phyloP scores from a whole-genome alignment of 2,797 vertebrate genomes.

The Thripadectes ignobilis region DNA sequence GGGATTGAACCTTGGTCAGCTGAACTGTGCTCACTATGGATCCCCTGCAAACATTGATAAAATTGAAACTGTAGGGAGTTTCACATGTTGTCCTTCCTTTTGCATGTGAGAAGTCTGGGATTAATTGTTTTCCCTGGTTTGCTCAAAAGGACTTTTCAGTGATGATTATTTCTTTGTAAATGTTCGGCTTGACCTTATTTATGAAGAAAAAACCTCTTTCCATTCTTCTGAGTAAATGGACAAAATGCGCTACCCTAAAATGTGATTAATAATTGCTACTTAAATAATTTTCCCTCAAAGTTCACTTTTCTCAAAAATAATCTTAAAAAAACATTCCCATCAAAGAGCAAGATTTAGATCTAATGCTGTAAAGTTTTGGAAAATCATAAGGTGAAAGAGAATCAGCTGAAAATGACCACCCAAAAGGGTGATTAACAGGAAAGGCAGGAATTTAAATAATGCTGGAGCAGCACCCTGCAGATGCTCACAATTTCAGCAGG shows the following conservation, averaged over 20 bases:
- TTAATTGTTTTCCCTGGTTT: background rate
- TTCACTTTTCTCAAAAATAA: background rate
- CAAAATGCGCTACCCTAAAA: background rate
- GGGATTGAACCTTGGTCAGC: background rate
- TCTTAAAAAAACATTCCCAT: background rate
- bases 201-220: background rate
- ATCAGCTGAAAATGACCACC: background rate
- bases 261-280: background rate
- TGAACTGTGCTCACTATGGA: background rate
- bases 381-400: background rate
- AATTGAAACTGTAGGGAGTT: background rate
- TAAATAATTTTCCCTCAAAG: background rate
- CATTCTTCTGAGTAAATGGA: background rate
- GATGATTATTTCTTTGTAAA: background rate
- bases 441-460: conserved; percentile 36
- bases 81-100: background rate
- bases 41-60: background rate
- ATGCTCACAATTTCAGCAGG: background rate
- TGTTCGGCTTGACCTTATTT: background rate
- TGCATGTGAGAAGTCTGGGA: background rate
- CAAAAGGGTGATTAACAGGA: conserved; percentile 31
- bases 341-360: background rate
- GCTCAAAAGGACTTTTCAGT: background rate
- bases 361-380: background rate
- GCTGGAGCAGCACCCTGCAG: background rate